Evolutionary conservation across 1,140 invertebrate genomes (phyloP), one percentile per base, ranked within the genome.

Genomic region (Meloidogyne hapla): DNA sequence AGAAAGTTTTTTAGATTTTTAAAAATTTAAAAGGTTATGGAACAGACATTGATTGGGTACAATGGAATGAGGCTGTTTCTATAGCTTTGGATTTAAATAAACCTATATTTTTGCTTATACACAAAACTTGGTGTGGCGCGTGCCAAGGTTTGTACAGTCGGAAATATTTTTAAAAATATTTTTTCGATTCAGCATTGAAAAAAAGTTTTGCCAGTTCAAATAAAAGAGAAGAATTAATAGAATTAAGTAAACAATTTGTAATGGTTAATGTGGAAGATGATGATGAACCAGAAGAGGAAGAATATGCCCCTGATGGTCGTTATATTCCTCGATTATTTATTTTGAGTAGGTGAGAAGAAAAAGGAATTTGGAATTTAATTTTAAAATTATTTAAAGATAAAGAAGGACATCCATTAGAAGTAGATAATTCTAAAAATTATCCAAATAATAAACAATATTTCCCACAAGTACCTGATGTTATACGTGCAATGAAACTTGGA

Each of bases 181-280:
- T 63, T 67, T 12, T 45, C 0, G 21, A 72, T 84, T 81, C 45
- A 85, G 84, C 69, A 26, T 74, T 85, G 45, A 85, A 85, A 72
- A 76, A 81, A 25, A 83, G 78, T 62, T 80, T 85, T 62, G 69
- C 76, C 26, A 75, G 42, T 6, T 81, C 83, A 9, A 69, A 76
- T 40, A 84, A 85, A 67, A 69, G 74, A 18, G 68, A 67, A 10
- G 84, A 87, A 18, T 75, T 86, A 12, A 42, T 86, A 25, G 80
- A 84, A 69, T 65, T 87, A 21, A 83, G 84, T 42, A 79, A 80
- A 25, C 69, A 85, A 56, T 86, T 86, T 69, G 82, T 86, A n/a
- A 86, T 86, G 84, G 80, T 83, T 18, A 87, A 86, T 68, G 61
- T 76, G n/a, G 85, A 87, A 64, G 84, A 86, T 75, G 84, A 86